Percentiles rank a stretch among this genome's conserved stretches.
Evolutionary conservation across 1,140 invertebrate genomes (phyloP).

Genomic region (Drosophila subobscura): DNA sequence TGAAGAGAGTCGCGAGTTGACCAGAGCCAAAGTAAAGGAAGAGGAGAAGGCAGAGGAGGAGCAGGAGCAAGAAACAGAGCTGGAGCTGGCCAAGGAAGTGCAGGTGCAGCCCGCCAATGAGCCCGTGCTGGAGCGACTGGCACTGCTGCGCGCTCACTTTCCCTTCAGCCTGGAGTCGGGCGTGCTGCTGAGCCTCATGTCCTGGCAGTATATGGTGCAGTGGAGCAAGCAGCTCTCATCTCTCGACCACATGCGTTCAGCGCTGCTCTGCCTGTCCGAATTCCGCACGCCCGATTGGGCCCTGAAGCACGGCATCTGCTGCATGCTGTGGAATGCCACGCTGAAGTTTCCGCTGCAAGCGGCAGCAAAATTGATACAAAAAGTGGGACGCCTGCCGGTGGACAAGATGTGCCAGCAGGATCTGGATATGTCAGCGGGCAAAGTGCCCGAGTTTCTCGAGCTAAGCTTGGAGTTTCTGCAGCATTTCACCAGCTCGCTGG

Average conservation of each 20-base stretch:
- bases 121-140: slow-evolving; percentile 85
- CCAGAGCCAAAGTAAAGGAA: slow-evolving; percentile 22
- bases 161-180: slow-evolving; percentile 92
- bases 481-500: slow-evolving; percentile 85
- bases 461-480: slow-evolving; percentile 89
- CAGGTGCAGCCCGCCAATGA: slow-evolving; percentile 78
- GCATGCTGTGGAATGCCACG: slow-evolving; percentile 94
- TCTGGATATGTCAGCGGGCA: slow-evolving; percentile 88
- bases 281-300: slow-evolving; percentile 85
- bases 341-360: slow-evolving; percentile 90
- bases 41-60: neutral
- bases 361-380: slow-evolving; percentile 92
- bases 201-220: slow-evolving; percentile 93
- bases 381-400: slow-evolving; percentile 94
- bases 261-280: slow-evolving; percentile 85
- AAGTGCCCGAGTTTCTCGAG: slow-evolving; percentile 88
- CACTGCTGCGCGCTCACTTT: slow-evolving; percentile 89
- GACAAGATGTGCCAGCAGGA: slow-evolving; percentile 91
- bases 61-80: slow-evolving; percentile 21
- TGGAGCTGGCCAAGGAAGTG: slow-evolving; percentile 12
- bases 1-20: slow-evolving; percentile 30
- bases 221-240: slow-evolving; percentile 92
- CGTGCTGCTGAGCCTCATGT: slow-evolving; percentile 92
- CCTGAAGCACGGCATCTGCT: slow-evolving; percentile 90
- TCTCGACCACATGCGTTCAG: slow-evolving; percentile 87